phyloP scores from a whole-genome alignment of 2,113 vertebrate species.

The Aphyosemion australe region DNA sequence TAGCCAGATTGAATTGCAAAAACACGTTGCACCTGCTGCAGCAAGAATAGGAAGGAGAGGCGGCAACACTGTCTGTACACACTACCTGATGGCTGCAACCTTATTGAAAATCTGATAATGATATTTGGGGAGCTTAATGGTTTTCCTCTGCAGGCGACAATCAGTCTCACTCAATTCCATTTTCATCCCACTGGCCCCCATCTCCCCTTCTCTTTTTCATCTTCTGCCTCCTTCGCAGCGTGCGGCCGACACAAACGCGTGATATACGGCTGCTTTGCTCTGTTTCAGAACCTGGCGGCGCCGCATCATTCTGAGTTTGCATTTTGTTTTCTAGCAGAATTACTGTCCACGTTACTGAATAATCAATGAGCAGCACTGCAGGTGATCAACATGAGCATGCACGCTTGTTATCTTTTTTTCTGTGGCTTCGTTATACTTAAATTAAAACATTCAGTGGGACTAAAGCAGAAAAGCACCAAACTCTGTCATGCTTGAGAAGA shows the following conservation, averaged over 20 bases:
- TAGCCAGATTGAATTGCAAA: conserved; percentile 68
- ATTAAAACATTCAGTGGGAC: not conserved
- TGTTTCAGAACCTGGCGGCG: conserved; percentile 22
- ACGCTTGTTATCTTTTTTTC: conserved; percentile 27
- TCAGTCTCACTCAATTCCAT: conserved; percentile 62
- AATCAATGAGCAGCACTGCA: conserved; percentile 50
- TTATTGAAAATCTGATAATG: conserved; percentile 71
- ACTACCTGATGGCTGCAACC: conserved; percentile 60
- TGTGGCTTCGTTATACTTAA: conserved; percentile 7
- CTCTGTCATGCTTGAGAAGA: conserved; percentile 35
- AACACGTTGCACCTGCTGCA: conserved; percentile 65
- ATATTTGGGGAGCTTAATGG: conserved; percentile 70
- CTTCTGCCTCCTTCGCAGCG: conserved; percentile 44
- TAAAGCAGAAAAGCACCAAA: not conserved
- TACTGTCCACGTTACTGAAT: conserved; percentile 32
- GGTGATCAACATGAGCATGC: conserved; percentile 30
- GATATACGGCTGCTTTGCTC: conserved; percentile 32
- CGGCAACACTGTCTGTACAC: conserved; percentile 45
- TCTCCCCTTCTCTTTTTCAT: conserved; percentile 38
- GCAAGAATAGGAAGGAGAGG: conserved; percentile 23
- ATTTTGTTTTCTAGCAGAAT: conserved; percentile 52
- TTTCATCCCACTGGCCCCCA: conserved; percentile 12
- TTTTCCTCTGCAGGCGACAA: conserved; percentile 63
- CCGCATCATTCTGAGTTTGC: conserved; percentile 25
- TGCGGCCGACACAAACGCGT: conserved; percentile 42